phyloP scores from a whole-genome alignment of 2,113 vertebrate genomes.

The Cryptoleucopteryx plumbea region DNA sequence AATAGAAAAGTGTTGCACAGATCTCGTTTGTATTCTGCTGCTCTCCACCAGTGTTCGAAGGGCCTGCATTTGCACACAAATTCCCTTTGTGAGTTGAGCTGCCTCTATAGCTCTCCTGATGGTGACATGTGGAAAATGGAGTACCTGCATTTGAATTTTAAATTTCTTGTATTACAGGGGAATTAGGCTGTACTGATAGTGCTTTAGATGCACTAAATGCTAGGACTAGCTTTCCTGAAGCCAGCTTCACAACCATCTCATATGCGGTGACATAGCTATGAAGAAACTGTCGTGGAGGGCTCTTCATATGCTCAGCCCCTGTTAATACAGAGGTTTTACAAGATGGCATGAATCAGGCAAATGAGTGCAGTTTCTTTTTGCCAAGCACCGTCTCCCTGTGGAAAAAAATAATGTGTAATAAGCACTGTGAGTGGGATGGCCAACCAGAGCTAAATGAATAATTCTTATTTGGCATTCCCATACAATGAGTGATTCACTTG shows the following conservation, averaged over 20 bases:
- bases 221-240: neutral
- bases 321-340: neutral
- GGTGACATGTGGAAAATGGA: neutral
- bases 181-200: neutral
- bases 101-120: neutral
- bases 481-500: neutral
- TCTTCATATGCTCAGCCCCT: neutral
- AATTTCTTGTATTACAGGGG: neutral
- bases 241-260: neutral
- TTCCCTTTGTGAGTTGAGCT: neutral
- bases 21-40: neutral
- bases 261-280: neutral
- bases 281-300: neutral
- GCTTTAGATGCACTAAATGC: neutral
- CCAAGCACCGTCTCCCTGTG: neutral
- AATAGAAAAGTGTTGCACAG: neutral
- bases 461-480: neutral
- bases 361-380: neutral
- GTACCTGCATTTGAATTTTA: conserved; percentile 15
- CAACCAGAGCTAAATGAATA: neutral
- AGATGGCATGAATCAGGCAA: neutral
- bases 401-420: neutral
- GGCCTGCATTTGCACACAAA: neutral
- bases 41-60: neutral
- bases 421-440: neutral